Conservation (phyloP, 2,113 vertebrate genomes). For the Pampusana beccarii region DNA sequence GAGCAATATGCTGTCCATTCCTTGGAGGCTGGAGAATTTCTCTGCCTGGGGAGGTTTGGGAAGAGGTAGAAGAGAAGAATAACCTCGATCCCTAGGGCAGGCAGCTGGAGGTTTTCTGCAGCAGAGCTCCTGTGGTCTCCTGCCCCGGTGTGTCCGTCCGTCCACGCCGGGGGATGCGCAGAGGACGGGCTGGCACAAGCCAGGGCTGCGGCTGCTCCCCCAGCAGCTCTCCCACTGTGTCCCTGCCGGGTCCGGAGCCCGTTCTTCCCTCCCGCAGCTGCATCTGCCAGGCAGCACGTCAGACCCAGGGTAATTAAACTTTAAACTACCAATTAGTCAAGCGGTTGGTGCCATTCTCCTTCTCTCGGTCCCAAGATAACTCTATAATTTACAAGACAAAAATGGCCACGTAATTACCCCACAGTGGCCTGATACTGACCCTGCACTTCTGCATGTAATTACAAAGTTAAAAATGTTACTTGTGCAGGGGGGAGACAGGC, state of each 20-base stretch:
- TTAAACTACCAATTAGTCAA: slow-evolving; percentile 78
- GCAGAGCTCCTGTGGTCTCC: neutral
- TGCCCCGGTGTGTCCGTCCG: accelerated
- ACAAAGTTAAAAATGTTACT: slow-evolving; percentile 49
- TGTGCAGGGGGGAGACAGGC: neutral
- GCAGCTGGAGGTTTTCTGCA: neutral
- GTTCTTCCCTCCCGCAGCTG: neutral
- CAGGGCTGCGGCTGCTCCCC: neutral
- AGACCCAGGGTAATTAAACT: slow-evolving; percentile 70
- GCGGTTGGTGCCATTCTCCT: slow-evolving; percentile 56
- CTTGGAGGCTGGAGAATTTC: neutral
- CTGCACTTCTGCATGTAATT: slow-evolving; percentile 46
- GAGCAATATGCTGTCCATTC: neutral
- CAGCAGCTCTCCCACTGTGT: neutral
- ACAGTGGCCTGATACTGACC: slow-evolving; percentile 38
- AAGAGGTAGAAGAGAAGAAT: neutral
- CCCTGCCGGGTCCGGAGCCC: neutral
- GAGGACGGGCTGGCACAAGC: neutral
- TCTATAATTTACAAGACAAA: slow-evolving; percentile 70
- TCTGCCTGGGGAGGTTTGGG: neutral
- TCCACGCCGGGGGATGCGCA: neutral
- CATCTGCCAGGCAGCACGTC: neutral
- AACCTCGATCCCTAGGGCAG: neutral
- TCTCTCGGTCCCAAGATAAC: slow-evolving; percentile 56
- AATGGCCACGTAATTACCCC: slow-evolving; percentile 71